Percentiles rank a stretch among this genome's conserved stretches.
These are phyloP conservation scores for Athalia rosae DNA, from an alignment of 2,888 invertebrate species.

Conservation along the genomic window DNA sequence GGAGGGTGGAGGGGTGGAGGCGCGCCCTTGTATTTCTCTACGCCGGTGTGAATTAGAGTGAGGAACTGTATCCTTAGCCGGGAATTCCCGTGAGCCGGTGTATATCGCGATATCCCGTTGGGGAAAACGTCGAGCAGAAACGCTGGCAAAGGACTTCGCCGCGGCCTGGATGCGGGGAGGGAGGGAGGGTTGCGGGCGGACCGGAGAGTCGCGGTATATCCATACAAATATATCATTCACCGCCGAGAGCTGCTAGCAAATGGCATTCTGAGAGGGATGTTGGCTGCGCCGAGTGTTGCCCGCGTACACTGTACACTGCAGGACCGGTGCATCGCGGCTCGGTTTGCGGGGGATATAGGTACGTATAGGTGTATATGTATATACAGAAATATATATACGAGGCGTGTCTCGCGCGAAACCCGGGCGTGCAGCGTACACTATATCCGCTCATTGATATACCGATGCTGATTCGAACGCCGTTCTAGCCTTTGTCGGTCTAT, in stretches of 20 bases:
- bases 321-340: slow-evolving; percentile 6
- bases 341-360: too few relatives aligned
- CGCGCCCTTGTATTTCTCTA: not conserved
- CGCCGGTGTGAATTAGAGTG: not conserved
- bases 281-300: slow-evolving; percentile 2
- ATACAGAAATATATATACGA: too few relatives aligned
- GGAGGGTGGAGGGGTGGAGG: too few relatives aligned
- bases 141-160: slow-evolving; percentile 24
- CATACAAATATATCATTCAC: slow-evolving; percentile 7
- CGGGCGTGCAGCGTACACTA: not conserved
- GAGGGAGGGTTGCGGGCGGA: not conserved
- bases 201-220: slow-evolving; percentile 1
- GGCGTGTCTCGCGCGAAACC: slow-evolving; percentile 7
- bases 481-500: slow-evolving; percentile 11
- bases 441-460: slow-evolving; percentile 7
- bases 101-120: not conserved
- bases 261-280: slow-evolving; percentile 28
- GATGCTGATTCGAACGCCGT: slow-evolving; percentile 21
- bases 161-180: not conserved
- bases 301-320: not conserved
- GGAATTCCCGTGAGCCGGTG: slow-evolving; percentile 1
- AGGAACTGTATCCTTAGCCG: not conserved
- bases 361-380: too few relatives aligned
- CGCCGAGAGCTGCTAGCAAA: slow-evolving; percentile 12
- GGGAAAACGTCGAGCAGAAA: slow-evolving; percentile 12